Evolutionary conservation across 1,140 invertebrate species (phyloP).

Genomic region (Drosophila kanapiae): DNA sequence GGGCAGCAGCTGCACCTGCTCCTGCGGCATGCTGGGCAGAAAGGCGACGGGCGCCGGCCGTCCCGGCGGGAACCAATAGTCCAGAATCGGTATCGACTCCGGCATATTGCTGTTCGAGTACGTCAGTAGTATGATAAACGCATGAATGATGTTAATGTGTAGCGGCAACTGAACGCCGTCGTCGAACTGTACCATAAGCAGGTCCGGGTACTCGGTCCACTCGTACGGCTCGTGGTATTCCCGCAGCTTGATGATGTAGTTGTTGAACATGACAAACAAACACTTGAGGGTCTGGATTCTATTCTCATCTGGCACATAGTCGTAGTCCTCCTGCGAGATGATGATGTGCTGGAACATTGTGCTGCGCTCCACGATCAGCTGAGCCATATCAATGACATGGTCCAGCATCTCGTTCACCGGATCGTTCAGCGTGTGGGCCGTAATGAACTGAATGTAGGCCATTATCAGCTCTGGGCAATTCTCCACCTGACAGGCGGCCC

Average conservation of each 20-base stretch:
- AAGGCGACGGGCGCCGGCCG: constrained; percentile 91
- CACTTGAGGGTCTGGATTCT: constrained; percentile 90
- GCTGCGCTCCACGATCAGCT: constrained; percentile 96
- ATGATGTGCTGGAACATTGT: constrained; percentile 94
- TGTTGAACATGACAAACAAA: constrained; percentile 85
- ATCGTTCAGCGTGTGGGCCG: constrained; percentile 90
- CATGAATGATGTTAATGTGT: constrained; percentile 96
- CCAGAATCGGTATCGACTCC: constrained; percentile 87
- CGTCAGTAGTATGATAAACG: constrained; percentile 96
- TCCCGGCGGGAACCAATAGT: constrained; percentile 91
- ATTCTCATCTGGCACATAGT: constrained; percentile 86
- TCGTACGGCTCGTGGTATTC: constrained; percentile 89
- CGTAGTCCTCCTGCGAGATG: constrained; percentile 87
- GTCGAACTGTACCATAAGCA: constrained; percentile 93
- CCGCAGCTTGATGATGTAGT: constrained; percentile 86
- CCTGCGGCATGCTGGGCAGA: constrained; percentile 91
- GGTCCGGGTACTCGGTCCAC: constrained; percentile 90
- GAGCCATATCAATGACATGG: constrained; percentile 92
- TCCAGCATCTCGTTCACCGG: constrained; percentile 88
- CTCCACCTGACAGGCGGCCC: constrained; percentile 95
- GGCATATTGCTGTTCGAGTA: constrained; percentile 78
- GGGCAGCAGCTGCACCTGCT: constrained; percentile 94
- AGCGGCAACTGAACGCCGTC: constrained; percentile 93
- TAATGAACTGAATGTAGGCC: constrained; percentile 95
- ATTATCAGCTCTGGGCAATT: constrained; percentile 94